Base-by-base conservation (phyloP, 2,797 vertebrate genomes). In the Morus bassanus region DNA sequence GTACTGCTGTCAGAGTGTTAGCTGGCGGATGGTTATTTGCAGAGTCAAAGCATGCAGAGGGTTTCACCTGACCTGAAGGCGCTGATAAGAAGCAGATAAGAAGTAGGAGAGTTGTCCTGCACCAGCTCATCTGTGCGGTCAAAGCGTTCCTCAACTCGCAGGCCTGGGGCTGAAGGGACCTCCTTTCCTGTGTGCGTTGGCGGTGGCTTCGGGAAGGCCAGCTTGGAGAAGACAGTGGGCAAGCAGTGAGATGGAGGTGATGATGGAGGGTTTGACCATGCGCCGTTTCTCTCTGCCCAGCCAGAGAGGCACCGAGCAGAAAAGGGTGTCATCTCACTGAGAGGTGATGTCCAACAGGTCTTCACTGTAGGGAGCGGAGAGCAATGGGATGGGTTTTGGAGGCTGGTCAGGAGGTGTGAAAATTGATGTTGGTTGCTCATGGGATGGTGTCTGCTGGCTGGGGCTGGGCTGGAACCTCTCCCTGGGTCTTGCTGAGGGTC, bases 131-230 rank as follows among this genome's bases (percentile, higher is more conserved):
- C 35, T 13, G 4, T 25, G 15, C 10, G 2, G 14, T 69, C 60
- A 9, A 41, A 65, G 18, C 25, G 10, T 46, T 51, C 37, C 12
- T 61, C 19, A 12, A 43, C 43, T 77, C 48, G 21, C 17, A 35
- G 25, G 17, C 39, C 15, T 56, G 64, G 24, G 14, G 22, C 37
- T 69, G 37, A 85, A 53, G 46, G 41, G 11, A 25, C 8, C 31
- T 50, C 15, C 30, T 75, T 51, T 10, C 8, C 22, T 2, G 3
- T 67, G 14, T 41, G 19, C 0, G 0, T 10, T 16, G 21, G 39
- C 50, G 23, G 57, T 8, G 10, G 73, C 50, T 83, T 46, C 10
- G 6, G 39, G 30, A 56, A 60, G 39, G 21, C 51, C 5, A 2
- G 10, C 35, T 60, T 57, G 51, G 48, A 51, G 17, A 57, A 72